Evolutionary conservation across 1,140 invertebrate species (phyloP).

Genomic region (Odontomachus brunneus): DNA sequence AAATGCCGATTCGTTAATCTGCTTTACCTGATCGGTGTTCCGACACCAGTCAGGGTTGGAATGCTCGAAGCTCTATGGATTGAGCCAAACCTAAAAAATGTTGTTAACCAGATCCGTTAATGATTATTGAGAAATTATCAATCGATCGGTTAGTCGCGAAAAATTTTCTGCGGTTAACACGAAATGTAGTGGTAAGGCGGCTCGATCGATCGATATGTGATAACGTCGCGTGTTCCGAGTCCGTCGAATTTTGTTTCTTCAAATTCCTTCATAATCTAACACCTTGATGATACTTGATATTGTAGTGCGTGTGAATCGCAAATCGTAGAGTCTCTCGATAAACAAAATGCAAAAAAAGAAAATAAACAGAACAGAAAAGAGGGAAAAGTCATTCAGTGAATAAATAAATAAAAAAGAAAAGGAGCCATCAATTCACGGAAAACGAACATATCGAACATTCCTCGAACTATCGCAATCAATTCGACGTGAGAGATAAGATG

Average conservation of each 20-base stretch:
- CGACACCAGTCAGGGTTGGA: slow-evolving; percentile 91
- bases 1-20: slow-evolving; percentile 73
- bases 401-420: neutral
- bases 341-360: neutral
- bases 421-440: neutral
- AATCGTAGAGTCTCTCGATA: neutral
- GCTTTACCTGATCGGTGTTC: slow-evolving; percentile 91
- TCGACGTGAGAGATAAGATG: slow-evolving; percentile 11
- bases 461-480: slow-evolving; percentile 28
- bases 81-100: slow-evolving; percentile 86
- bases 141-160: slow-evolving; percentile 34
- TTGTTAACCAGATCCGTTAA: slow-evolving; percentile 76
- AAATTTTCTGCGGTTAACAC: slow-evolving; percentile 41
- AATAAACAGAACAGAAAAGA: neutral
- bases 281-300: neutral
- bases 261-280: neutral
- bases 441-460: slow-evolving; percentile 39
- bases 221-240: neutral
- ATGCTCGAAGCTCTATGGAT: slow-evolving; percentile 95
- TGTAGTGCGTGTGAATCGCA: neutral
- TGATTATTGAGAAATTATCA: slow-evolving; percentile 67
- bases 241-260: neutral
- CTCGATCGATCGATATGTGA: slow-evolving; percentile 29
- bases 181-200: slow-evolving; percentile 1
- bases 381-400: neutral